These are phyloP conservation scores for Pseudococcus viburni DNA, from an alignment of 2,888 invertebrate species.

Conservation along the genomic window DNA sequence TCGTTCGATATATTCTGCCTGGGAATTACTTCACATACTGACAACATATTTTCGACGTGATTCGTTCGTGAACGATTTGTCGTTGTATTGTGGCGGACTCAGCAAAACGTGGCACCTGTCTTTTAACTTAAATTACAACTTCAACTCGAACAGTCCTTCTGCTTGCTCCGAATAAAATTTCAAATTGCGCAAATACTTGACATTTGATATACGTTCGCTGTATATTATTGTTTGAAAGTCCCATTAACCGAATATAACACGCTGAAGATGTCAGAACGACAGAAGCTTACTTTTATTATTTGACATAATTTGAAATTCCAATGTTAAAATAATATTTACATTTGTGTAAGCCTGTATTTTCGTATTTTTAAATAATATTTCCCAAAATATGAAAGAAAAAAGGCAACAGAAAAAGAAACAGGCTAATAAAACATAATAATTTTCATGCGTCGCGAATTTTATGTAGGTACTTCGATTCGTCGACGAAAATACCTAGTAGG, in stretches of 20 bases:
- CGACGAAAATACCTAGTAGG: background rate
- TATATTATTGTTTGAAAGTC: constrained; percentile 58
- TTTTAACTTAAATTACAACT: constrained; percentile 57
- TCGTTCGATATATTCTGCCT: background rate
- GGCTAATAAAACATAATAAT: constrained; percentile 30
- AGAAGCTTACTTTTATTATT: constrained; percentile 47
- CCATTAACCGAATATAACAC: constrained; percentile 51
- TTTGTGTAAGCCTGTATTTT: constrained; percentile 44
- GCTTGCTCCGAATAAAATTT: constrained; percentile 34
- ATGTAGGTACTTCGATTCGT: background rate
- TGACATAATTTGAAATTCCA: constrained; percentile 45
- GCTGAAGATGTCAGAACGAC: constrained; percentile 52
- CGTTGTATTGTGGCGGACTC: constrained; percentile 22
- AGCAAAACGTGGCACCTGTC: constrained; percentile 57
- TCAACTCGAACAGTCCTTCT: constrained; percentile 44
- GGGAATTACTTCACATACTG: background rate
- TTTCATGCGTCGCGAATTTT: background rate
- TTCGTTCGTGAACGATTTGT: constrained; percentile 59
- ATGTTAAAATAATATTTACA: constrained; percentile 54
- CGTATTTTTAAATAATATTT: constrained; percentile 40
- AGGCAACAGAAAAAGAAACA: background rate
- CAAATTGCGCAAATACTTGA: constrained; percentile 49
- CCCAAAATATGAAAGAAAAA: constrained; percentile 19
- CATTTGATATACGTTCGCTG: constrained; percentile 58
- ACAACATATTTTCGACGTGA: background rate